Conservation (phyloP, 2,888 invertebrate species). For the Apotomis betuletana region DNA sequence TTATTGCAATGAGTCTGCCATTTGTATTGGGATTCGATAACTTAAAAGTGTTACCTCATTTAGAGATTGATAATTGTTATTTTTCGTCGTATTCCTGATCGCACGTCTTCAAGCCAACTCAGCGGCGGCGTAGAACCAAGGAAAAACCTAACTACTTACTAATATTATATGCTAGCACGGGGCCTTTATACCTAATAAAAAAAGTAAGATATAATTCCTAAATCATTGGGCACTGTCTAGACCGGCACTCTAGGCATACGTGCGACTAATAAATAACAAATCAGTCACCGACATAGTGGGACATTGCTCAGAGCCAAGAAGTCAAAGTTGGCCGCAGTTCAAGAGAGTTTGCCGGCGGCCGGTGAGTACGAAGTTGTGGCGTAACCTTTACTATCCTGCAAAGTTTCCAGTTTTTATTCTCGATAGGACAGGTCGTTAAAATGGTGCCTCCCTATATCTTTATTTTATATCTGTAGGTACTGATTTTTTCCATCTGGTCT, state of each 20-base stretch:
- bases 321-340: conserved; percentile 60
- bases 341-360: conserved; percentile 41
- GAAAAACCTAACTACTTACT: too few species aligned
- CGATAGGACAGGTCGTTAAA: conserved; percentile 33
- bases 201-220: background rate
- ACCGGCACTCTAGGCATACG: conserved; percentile 56
- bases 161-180: too few species aligned
- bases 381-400: conserved; percentile 42
- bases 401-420: conserved; percentile 36
- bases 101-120: too few species aligned
- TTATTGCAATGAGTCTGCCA: too few species aligned
- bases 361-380: conserved; percentile 49
- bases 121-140: too few species aligned
- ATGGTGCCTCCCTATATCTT: conserved; percentile 10
- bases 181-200: too few species aligned
- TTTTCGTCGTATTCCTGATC: too few species aligned
- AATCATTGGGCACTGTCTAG: conserved; percentile 45
- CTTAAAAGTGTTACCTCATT: too few species aligned
- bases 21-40: too few species aligned
- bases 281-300: conserved; percentile 76
- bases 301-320: conserved; percentile 72
- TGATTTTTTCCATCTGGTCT: too few species aligned
- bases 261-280: conserved; percentile 76
- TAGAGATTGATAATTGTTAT: too few species aligned
- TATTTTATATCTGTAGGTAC: too few species aligned